Evolutionary conservation across 2,888 invertebrate genomes (phyloP).

Genomic region (Hydrotaea cyrtoneurina): DNA sequence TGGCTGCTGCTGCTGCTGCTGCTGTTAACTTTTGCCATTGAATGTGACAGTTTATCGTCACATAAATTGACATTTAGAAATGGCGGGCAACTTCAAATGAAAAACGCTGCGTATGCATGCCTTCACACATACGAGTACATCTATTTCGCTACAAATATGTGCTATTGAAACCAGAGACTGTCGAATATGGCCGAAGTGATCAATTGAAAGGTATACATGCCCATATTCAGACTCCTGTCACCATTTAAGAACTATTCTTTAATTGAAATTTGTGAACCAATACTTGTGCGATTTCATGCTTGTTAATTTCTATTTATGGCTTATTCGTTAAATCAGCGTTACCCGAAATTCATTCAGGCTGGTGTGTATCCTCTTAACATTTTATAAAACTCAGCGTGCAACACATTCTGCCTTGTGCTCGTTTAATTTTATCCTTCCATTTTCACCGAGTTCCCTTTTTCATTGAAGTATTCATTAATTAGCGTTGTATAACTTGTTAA

Average conservation of each 20-base stretch:
- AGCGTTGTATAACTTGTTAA: constrained; percentile 74
- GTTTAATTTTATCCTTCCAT: constrained; percentile 37
- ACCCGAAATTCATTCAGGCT: no score
- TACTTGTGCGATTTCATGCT: constrained; percentile 64
- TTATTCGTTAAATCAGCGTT: constrained; percentile 10
- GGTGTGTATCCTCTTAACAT: constrained; percentile 43
- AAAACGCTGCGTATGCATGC: not conserved
- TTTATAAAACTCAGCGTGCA: constrained; percentile 40
- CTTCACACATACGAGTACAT: not conserved
- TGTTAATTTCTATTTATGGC: constrained; percentile 61
- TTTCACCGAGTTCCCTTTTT: constrained; percentile 57
- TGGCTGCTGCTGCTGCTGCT: no score
- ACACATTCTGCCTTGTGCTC: constrained; percentile 45
- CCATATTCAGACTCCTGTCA: no score
- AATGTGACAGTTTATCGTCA: constrained; percentile 37
- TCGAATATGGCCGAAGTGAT: no score
- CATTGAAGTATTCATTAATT: constrained; percentile 77
- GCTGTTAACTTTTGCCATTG: constrained; percentile 4
- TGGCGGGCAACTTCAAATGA: constrained; percentile 21
- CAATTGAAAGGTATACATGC: no score
- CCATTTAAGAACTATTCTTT: not conserved
- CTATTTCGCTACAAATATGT: no score
- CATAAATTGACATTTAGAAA: constrained; percentile 63
- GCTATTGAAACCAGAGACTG: no score
- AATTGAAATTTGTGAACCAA: not conserved